A percentile compares a stretch with the other conserved stretches of the same genome.
Evolutionary conservation across 2,113 vertebrate species (phyloP).

Genomic region (Dolichotis patagonum): DNA sequence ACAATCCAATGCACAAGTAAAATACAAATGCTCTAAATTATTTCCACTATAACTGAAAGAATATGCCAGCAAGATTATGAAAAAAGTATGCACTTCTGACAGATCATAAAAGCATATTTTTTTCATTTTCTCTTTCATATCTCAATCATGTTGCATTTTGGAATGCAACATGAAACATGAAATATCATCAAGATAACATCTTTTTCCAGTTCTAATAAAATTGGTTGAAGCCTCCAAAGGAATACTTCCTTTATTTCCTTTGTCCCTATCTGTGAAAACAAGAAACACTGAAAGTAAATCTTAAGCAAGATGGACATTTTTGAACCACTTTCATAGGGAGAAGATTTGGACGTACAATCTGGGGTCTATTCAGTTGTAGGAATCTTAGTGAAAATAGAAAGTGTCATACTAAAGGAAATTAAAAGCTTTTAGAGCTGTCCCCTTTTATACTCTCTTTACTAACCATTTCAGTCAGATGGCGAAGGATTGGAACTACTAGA

Average conservation of each 20-base stretch:
- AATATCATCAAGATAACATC: background rate
- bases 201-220: conserved; percentile 1
- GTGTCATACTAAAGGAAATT: conserved; percentile 2
- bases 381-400: conserved; percentile 1
- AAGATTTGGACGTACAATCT: background rate
- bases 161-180: no score
- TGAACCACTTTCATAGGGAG: background rate
- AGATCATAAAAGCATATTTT: background rate
- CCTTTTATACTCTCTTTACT: background rate
- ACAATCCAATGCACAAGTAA: background rate
- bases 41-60: background rate
- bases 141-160: no score
- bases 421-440: background rate
- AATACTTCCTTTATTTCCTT: background rate
- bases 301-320: background rate
- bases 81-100: background rate
- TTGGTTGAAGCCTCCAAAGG: background rate
- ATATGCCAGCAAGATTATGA: background rate
- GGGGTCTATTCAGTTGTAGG: background rate
- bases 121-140: background rate
- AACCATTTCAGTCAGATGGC: background rate
- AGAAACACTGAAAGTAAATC: background rate
- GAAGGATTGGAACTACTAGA: background rate
- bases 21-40: background rate
- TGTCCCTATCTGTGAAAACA: background rate